These are phyloP conservation scores for Nematostella vectensis DNA, from an alignment of 92 coral and sea anemone species.

Conservation along the genomic window DNA sequence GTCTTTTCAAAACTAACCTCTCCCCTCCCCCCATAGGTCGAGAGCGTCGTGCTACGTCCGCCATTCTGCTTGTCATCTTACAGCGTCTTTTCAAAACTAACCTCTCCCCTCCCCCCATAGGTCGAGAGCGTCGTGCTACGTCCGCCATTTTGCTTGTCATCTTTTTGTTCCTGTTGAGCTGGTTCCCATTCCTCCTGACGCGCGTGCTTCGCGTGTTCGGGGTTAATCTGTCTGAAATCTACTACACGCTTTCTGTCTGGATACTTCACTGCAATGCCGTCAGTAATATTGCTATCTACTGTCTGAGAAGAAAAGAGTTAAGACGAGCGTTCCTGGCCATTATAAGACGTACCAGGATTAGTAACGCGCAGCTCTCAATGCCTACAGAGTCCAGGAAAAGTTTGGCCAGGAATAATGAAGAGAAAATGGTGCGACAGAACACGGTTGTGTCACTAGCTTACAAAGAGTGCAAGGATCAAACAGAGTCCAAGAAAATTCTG, in stretches of 20 bases:
- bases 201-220: conserved; percentile 35
- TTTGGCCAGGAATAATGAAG: too few relatives aligned
- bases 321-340: conserved; percentile 40
- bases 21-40: too few relatives aligned
- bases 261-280: conserved; percentile 51
- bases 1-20: too few relatives aligned
- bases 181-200: conserved; percentile 55
- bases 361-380: not conserved
- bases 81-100: conserved; percentile 37
- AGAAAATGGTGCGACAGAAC: too few relatives aligned
- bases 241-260: conserved; percentile 37
- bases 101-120: too few relatives aligned
- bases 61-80: conserved; percentile 40
- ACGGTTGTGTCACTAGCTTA: too few relatives aligned
- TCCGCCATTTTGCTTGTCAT: conserved; percentile 41
- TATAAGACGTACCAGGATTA: conserved; percentile 11
- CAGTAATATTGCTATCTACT: conserved; percentile 42
- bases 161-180: conserved; percentile 42
- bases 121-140: conserved; percentile 46
- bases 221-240: conserved; percentile 14
- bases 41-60: conserved; percentile 40
- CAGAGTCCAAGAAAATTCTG: too few relatives aligned
- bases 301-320: conserved; percentile 43
- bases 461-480: too few relatives aligned
- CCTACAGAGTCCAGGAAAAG: not conserved